phyloP scores from a whole-genome alignment of 2,888 invertebrate species.

The Platerodrilus igneus region DNA sequence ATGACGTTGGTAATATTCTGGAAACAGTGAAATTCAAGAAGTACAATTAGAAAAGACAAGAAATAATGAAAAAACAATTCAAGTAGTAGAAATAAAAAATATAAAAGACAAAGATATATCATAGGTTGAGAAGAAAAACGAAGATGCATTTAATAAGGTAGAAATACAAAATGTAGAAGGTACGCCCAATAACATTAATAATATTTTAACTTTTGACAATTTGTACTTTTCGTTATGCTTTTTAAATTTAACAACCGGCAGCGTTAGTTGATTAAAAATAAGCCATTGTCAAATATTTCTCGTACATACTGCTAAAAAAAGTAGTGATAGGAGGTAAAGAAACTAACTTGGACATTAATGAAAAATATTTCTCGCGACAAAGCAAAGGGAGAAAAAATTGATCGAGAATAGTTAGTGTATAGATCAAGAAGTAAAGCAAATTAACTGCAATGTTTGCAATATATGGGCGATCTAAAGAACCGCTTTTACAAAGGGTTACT shows the following conservation, averaged over 20 bases:
- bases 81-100: too few relatives aligned
- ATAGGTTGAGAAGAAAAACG: too few relatives aligned
- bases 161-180: too few relatives aligned
- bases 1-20: too few relatives aligned
- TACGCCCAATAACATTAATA: too few relatives aligned
- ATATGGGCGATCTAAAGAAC: background rate
- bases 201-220: too few relatives aligned
- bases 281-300: background rate
- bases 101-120: too few relatives aligned
- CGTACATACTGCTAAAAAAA: conserved; percentile 2
- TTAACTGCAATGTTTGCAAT: conserved; percentile 2
- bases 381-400: conserved; percentile 3
- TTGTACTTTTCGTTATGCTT: background rate
- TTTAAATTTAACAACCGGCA: background rate
- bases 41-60: too few relatives aligned
- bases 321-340: background rate
- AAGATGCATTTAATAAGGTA: too few relatives aligned
- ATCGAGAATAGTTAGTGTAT: background rate
- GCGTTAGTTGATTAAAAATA: background rate
- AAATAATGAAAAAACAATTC: too few relatives aligned
- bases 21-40: too few relatives aligned
- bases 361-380: conserved; percentile 1
- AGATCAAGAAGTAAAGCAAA: background rate
- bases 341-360: background rate
- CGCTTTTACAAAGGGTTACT: conserved; percentile 1